Evolutionary conservation across 2,113 vertebrate genomes (phyloP), one percentile per base, ranked within the genome.

Genomic region (Cyanoramphus novaezelandiae): DNA sequence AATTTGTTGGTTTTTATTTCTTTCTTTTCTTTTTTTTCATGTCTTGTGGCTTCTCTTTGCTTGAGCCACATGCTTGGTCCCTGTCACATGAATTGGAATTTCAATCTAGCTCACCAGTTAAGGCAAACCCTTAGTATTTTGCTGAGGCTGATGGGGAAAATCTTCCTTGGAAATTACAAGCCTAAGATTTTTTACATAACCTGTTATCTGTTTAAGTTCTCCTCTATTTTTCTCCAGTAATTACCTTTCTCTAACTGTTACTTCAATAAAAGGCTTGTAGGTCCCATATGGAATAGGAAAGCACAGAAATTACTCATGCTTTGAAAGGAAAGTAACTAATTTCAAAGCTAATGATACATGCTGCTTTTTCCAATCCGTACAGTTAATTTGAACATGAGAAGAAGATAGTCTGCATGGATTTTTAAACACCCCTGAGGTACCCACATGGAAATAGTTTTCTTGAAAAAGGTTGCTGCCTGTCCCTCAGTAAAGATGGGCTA

Each of bases 261-360:
- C 55, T 82, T 70, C 84, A 82, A 29, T 63, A 76, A 91, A 86
- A 71, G 46, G 9, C 49, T 90, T 1, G 0, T 17, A 60, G 87
- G n/a, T 86, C 71, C 90, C 81, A 35, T 52, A 55, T 82, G 91
- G 91, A 57, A 76, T 75, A 75, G 76, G 81, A 76, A 95, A 72
- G 62, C 80, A 47, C 46, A 75, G 27, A 71, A 88, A 93, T 76
- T 86, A 85, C 84, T 91, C 44, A 39, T 68, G 84, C 62, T 88
- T 82, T 88, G 62, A 88, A 79, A 41, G 67, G 46, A 25, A 91
- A 75, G 46, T 23, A 69, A 75, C 77, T 82, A 74, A 79, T 96
- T 86, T 68, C 71, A 62, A 62, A 91, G 67, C 63, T 94, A 83
- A 96, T 80, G 84, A 71, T 39, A 89, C 88, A 52, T 29, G 77